Evolutionary conservation across 1,140 invertebrate species (phyloP).

Genomic region (Heliconius himera): DNA sequence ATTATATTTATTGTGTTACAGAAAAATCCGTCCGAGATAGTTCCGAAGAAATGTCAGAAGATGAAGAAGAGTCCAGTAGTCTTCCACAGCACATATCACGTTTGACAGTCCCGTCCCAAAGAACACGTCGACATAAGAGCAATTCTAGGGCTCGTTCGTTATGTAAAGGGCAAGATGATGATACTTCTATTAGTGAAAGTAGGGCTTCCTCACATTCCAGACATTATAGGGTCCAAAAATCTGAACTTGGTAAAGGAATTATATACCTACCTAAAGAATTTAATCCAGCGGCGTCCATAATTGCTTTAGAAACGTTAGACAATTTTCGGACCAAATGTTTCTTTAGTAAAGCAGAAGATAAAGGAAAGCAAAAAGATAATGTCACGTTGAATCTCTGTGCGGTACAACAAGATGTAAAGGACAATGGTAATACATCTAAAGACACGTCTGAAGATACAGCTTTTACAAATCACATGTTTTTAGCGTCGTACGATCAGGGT

Average conservation of each 20-base stretch:
- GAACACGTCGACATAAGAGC: slow-evolving; percentile 62
- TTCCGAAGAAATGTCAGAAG: slow-evolving; percentile 83
- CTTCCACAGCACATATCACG: slow-evolving; percentile 77
- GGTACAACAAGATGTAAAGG: slow-evolving; percentile 53
- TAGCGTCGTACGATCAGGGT: slow-evolving; percentile 80
- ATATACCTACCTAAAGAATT: slow-evolving; percentile 92
- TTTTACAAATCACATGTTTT: slow-evolving; percentile 85
- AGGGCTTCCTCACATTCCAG: slow-evolving; percentile 67
- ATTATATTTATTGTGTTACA: slow-evolving; percentile 46
- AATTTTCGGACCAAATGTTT: slow-evolving; percentile 88
- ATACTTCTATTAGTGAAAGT: slow-evolving; percentile 45
- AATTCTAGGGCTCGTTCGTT: slow-evolving; percentile 67
- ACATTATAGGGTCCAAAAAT: slow-evolving; percentile 76
- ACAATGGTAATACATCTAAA: slow-evolving; percentile 41
- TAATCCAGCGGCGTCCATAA: slow-evolving; percentile 89
- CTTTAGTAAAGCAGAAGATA: slow-evolving; percentile 65
- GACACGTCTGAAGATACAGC: slow-evolving; percentile 80
- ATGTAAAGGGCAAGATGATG: slow-evolving; percentile 72
- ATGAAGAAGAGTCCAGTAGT: slow-evolving; percentile 83
- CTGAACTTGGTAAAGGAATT: slow-evolving; percentile 80
- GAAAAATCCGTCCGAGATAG: slow-evolving; percentile 82
- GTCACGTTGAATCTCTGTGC: slow-evolving; percentile 57
- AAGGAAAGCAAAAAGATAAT: slow-evolving; percentile 56
- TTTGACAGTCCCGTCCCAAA: slow-evolving; percentile 60
- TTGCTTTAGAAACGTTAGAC: slow-evolving; percentile 88